Base-by-base conservation (phyloP, 2,113 vertebrate species). In the Pygoscelis antarcticus region DNA sequence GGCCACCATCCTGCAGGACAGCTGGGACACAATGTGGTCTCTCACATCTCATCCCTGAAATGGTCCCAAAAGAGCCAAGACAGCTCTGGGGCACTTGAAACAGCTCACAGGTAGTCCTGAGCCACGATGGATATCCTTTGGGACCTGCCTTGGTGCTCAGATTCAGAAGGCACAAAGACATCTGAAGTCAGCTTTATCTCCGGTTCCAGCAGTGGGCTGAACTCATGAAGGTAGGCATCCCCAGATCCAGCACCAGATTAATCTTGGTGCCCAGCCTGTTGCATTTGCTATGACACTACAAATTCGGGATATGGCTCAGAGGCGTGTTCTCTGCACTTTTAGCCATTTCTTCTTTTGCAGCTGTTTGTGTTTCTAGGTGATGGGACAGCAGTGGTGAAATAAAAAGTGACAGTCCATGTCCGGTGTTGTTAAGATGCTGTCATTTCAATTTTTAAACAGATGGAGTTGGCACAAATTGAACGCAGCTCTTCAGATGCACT, bases 401-500 rank as follows among this genome's bases (percentile, higher is more conserved):
- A 75, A 74, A 57, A 94, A 84, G 91, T 78, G 89, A 92, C 96
- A 96, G 90, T 52, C 61, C 61, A 27, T 21, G 9, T 52, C 49
- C 40, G 75, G 66, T 52, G 76, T 34, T 90, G 79, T 89, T 97
- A 61, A 81, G 85, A 83, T 2, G 6, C 78, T 51, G 55, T 68
- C 85, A 54, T 96, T 92, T 83, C 87, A 68, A 85, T 89, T 91
- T 79, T 70, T 76, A 69, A 83, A 61, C 72, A 96, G 86, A 88
- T 11, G 27, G 92, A 94, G 72, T 30, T 74, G 46, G 95, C 82
- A 94, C 22, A 15, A 60, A 82, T 18, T 30, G 80, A 74, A 84
- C 2, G 9, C 52, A 77, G 78, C 79, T 89, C 89, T 85, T 80
- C 1, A 38, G 85, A 61, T 11, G 22, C 69, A 42, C 26, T 20